These are phyloP conservation scores for Thereva nobilitata DNA, from an alignment of 2,888 invertebrate genomes.

Conservation along the genomic window DNA sequence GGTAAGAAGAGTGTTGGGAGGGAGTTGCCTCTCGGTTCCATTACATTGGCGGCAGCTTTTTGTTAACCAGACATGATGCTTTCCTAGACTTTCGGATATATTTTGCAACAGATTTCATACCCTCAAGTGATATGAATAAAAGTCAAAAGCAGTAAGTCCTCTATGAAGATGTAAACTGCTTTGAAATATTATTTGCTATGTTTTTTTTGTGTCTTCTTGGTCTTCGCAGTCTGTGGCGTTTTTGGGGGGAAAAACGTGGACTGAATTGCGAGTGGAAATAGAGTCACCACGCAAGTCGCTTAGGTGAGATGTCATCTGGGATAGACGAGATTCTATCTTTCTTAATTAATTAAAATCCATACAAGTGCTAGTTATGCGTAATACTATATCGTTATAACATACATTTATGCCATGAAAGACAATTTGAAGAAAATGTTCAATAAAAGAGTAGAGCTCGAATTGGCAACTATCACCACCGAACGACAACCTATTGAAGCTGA, in stretches of 20 bases:
- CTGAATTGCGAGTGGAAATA: too few species aligned
- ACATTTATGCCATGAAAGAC: too few species aligned
- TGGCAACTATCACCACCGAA: too few species aligned
- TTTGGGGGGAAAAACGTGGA: background rate
- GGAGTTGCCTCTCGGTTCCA: background rate
- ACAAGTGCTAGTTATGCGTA: too few species aligned
- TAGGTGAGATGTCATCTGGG: too few species aligned
- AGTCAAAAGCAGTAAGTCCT: conserved; percentile 26
- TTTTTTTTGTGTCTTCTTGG: background rate
- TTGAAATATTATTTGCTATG: conserved; percentile 9
- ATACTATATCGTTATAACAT: too few species aligned
- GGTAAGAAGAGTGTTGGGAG: conserved; percentile 11
- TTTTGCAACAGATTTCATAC: conserved; percentile 31
- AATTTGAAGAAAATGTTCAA: too few species aligned
- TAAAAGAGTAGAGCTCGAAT: too few species aligned
- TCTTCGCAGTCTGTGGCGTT: background rate
- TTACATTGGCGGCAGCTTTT: conserved; percentile 21
- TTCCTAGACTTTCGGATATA: conserved; percentile 13
- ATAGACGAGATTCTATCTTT: too few species aligned
- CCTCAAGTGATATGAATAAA: conserved; percentile 33
- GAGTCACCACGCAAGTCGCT: too few species aligned
- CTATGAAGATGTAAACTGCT: conserved; percentile 26
- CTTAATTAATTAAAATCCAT: too few species aligned
- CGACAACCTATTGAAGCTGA: too few species aligned
- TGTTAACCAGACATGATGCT: conserved; percentile 34